Percentiles rank a stretch among this genome's conserved stretches.
Conservation (phyloP, 2,888 invertebrate species). For the Apodemia hepburni region DNA sequence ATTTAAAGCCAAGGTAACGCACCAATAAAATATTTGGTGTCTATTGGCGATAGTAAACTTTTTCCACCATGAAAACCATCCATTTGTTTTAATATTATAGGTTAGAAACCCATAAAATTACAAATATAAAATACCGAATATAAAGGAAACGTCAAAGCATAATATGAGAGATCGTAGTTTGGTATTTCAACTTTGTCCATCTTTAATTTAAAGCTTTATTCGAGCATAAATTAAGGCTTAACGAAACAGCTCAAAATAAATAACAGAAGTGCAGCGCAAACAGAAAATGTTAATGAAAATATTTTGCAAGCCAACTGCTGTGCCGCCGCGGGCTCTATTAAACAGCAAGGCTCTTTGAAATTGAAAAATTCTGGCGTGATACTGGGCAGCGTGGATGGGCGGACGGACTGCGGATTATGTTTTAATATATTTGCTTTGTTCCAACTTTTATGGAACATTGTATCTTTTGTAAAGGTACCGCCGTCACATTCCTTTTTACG, state of each 20-base stretch:
- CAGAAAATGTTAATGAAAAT: constrained; percentile 51
- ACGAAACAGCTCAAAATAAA: constrained; percentile 29
- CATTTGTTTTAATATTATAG: too few species aligned
- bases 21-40: too few species aligned
- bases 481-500: too few species aligned
- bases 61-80: too few species aligned
- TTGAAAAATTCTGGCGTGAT: constrained; percentile 38
- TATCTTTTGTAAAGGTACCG: background rate
- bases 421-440: constrained; percentile 39
- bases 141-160: too few species aligned
- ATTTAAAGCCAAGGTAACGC: too few species aligned
- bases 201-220: background rate
- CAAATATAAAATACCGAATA: too few species aligned
- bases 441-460: constrained; percentile 20
- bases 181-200: background rate
- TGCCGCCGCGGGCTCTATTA: constrained; percentile 40
- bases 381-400: constrained; percentile 36
- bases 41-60: too few species aligned
- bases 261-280: constrained; percentile 36
- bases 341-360: constrained; percentile 41
- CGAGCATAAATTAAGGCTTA: background rate
- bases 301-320: constrained; percentile 39
- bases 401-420: constrained; percentile 42
- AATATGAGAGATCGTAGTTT: too few species aligned
- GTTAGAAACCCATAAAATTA: too few species aligned